Percentiles rank a stretch among this genome's conserved stretches.
Evolutionary conservation across 2,113 vertebrate species (phyloP).

Genomic region (Dicerorhinus sumatrensis): DNA sequence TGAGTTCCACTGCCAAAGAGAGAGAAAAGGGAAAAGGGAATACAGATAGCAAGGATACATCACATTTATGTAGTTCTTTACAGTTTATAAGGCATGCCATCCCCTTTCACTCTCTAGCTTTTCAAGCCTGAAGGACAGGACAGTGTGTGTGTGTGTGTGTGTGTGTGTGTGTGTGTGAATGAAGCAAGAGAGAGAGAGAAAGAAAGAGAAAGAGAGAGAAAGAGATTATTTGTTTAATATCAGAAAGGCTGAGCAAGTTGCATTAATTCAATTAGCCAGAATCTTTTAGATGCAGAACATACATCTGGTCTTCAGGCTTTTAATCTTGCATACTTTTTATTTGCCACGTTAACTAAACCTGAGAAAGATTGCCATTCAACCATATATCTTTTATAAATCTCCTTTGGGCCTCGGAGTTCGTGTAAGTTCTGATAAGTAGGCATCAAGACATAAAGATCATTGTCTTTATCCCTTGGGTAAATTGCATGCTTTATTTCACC

Average conservation of each 20-base stretch:
- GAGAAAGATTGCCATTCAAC: background rate
- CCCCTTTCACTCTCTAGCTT: background rate
- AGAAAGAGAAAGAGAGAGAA: background rate
- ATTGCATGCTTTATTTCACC: background rate
- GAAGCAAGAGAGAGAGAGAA: background rate
- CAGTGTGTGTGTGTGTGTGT: background rate
- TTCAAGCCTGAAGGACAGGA: background rate
- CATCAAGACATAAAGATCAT: background rate
- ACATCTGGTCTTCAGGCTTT: background rate
- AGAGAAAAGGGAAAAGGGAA: background rate
- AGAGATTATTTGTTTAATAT: background rate
- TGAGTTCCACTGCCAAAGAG: constrained; percentile 10
- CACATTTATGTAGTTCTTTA: background rate
- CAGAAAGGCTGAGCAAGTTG: background rate
- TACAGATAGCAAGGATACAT: background rate
- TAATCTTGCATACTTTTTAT: background rate
- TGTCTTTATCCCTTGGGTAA: background rate
- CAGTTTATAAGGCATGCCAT: background rate
- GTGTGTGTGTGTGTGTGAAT: no score
- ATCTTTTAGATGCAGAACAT: background rate
- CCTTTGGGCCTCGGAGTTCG: background rate
- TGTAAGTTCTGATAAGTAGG: background rate
- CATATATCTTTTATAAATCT: background rate
- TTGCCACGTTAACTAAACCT: background rate
- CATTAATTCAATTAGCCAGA: background rate